Evolutionary conservation across 1,140 invertebrate species (phyloP).

Genomic region (Drosophila kepulauana): DNA sequence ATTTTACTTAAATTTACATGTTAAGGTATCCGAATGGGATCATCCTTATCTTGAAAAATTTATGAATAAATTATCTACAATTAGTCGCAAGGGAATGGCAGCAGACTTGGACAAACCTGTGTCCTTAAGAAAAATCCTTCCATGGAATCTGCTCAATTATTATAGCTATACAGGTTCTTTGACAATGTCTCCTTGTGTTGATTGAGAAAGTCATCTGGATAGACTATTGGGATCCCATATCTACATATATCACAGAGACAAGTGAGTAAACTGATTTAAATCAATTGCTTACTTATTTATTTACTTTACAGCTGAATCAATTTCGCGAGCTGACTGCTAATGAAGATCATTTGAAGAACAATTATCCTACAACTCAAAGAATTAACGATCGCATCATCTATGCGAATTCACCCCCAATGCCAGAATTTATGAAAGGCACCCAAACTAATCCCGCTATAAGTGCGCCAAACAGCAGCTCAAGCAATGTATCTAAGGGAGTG

Average conservation of each 20-base stretch:
- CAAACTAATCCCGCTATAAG: conserved; percentile 58
- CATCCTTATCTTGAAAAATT: conserved; percentile 87
- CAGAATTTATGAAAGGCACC: too few relatives aligned
- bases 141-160: conserved; percentile 87
- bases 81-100: conserved; percentile 86
- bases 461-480: conserved; percentile 4
- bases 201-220: conserved; percentile 96
- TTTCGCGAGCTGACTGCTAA: conserved; percentile 89
- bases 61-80: conserved; percentile 85
- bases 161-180: conserved; percentile 95
- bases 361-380: conserved; percentile 90
- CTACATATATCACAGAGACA: conserved; percentile 91
- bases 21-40: not conserved
- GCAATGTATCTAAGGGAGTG: not conserved
- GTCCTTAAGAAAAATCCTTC: conserved; percentile 87
- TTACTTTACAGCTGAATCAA: conserved; percentile 91
- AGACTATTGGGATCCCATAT: conserved; percentile 91
- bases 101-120: conserved; percentile 85
- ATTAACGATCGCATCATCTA: conserved; percentile 88
- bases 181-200: conserved; percentile 95
- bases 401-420: not conserved
- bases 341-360: conserved; percentile 89
- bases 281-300: too few relatives aligned
- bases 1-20: too few relatives aligned
- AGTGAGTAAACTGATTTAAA: too few relatives aligned